Conservation (phyloP, 2,888 invertebrate genomes). For the Drosophila flavopinicola region DNA sequence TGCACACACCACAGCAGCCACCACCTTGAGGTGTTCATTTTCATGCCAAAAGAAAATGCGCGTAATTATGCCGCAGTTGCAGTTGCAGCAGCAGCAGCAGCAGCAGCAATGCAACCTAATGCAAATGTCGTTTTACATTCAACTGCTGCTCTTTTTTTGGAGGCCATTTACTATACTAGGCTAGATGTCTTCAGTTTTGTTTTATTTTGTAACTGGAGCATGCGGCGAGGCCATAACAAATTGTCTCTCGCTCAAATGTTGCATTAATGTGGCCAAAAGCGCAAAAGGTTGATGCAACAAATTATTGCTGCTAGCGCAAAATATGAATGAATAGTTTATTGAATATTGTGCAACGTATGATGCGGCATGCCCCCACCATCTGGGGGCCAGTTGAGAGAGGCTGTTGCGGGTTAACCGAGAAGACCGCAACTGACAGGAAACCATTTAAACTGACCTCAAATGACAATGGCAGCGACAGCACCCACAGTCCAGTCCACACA, state of each 20-base stretch:
- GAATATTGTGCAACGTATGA: conserved; percentile 68
- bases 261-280: conserved; percentile 49
- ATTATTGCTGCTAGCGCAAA: conserved; percentile 32
- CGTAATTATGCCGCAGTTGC: conserved; percentile 67
- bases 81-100: conserved; percentile 2
- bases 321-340: conserved; percentile 76
- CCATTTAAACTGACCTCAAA: conserved; percentile 81
- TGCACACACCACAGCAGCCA: conserved; percentile 40
- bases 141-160: conserved; percentile 38
- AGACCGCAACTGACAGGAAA: conserved; percentile 80
- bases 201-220: conserved; percentile 60
- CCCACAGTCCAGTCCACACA: conserved; percentile 25
- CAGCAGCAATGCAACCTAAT: conserved; percentile 1
- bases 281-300: conserved; percentile 24
- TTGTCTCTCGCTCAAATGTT: conserved; percentile 49
- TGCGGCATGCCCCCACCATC: too few species aligned
- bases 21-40: conserved; percentile 79
- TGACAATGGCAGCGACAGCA: conserved; percentile 71
- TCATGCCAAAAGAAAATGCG: conserved; percentile 78
- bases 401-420: conserved; percentile 64
- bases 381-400: too few species aligned
- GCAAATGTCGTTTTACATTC: conserved; percentile 54
- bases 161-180: conserved; percentile 69
- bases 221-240: conserved; percentile 43
- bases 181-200: conserved; percentile 52